Evolutionary conservation across 2,888 invertebrate species (phyloP), one percentile per base, ranked within the genome.

Genomic region (Catocala sponsa): DNA sequence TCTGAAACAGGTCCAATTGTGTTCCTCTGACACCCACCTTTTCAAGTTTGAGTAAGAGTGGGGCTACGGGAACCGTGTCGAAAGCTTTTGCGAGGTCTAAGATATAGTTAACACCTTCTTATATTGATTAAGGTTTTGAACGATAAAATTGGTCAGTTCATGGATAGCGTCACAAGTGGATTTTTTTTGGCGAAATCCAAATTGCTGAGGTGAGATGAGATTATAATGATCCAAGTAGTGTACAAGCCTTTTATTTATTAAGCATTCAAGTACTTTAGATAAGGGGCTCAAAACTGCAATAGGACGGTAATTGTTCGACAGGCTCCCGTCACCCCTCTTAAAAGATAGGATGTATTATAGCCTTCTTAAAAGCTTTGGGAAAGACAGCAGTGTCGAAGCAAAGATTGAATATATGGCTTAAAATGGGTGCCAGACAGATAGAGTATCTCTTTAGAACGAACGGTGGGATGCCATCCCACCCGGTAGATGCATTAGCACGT

Each of bases 151-250:
- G 0, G 41, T 63, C 33, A 66, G n/a, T 9, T 59, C 46, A 4
- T 61, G 48, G 0, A 66, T 52, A 0, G 66, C 66, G 7, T 63
- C 62, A 38, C 35, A 41, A 6, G 66, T 63, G 5, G 56, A 56
- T 33, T 42, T 59, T 6, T 46, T 44, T 15, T 35, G 56, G 7
- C 59, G 46, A 12, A 67, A 42, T 10, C 42, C 42, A 42, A 42
- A 42, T 10, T 42, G 42, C 11, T 42, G 42, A 6, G 9, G 11
- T 11, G 42, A 5, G 9, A 42, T 11, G 11, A 42, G 11, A 11
- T 11, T 42, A 42, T 42, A 42, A 42, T 42, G 9, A 10, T 42
- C 10, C 15, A 15, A 15, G 15, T 15, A 15, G 15, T 15, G 15
- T 15, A 15, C 15, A 15, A 15, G 15, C 15, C 15, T 15, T 15